Evolutionary conservation across 2,888 invertebrate genomes (phyloP).

Genomic region (Andrena camellia): DNA sequence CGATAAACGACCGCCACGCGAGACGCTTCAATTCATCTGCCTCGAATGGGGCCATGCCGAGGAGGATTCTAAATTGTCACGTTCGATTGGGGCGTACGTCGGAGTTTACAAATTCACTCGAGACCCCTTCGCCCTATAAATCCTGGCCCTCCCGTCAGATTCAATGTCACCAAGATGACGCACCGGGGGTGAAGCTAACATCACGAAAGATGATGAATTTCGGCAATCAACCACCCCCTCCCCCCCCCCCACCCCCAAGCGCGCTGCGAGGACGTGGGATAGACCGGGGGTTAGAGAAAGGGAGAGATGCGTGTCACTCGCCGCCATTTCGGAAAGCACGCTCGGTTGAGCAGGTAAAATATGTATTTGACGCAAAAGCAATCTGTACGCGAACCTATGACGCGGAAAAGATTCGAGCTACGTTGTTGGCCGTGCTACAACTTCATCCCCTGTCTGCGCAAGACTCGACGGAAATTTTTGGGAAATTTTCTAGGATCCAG

Average conservation of each 20-base stretch:
- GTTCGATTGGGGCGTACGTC: slow-evolving; percentile 59
- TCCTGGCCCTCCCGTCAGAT: slow-evolving; percentile 52
- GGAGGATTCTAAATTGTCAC: slow-evolving; percentile 53
- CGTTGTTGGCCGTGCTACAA: neutral
- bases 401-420: slow-evolving; percentile 14
- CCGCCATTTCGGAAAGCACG: slow-evolving; percentile 26
- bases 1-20: slow-evolving; percentile 3
- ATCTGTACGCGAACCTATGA: slow-evolving; percentile 1
- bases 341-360: neutral
- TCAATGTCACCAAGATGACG: slow-evolving; percentile 58
- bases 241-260: no score
- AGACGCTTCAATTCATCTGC: neutral
- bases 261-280: neutral
- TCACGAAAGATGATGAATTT: slow-evolving; percentile 60
- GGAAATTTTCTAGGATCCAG: no score
- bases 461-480: neutral
- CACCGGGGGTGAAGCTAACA: slow-evolving; percentile 15
- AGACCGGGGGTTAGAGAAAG: neutral
- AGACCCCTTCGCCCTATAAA: slow-evolving; percentile 55
- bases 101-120: slow-evolving; percentile 56
- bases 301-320: neutral
- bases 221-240: slow-evolving; percentile 47
- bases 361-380: slow-evolving; percentile 19
- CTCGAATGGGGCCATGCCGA: neutral
- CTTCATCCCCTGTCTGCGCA: neutral